Evolutionary conservation across 2,888 invertebrate genomes (phyloP).

Genomic region (Muschampia staudingeri): DNA sequence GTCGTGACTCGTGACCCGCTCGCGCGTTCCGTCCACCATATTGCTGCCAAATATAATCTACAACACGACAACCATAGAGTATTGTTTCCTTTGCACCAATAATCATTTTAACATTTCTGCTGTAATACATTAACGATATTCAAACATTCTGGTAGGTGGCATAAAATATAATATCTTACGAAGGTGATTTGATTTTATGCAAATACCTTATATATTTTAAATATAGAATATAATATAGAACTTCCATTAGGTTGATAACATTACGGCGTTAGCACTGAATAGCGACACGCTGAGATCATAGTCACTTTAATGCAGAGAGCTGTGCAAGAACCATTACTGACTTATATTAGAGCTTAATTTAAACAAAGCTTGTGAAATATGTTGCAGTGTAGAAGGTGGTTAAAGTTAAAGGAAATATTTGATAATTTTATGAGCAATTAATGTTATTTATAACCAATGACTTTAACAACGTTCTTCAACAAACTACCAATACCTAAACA

Average conservation of each 20-base stretch:
- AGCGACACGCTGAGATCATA: constrained; percentile 84
- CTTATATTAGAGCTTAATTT: constrained; percentile 36
- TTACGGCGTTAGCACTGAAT: constrained; percentile 74
- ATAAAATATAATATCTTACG: constrained; percentile 66
- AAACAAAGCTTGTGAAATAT: constrained; percentile 37
- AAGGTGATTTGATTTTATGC: constrained; percentile 75
- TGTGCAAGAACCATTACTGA: constrained; percentile 59
- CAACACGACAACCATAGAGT: constrained; percentile 80
- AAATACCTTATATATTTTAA: constrained; percentile 66
- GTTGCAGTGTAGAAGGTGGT: constrained; percentile 10
- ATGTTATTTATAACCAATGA: too few relatives aligned
- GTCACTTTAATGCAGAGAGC: constrained; percentile 75
- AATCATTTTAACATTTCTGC: constrained; percentile 75
- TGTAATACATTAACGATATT: constrained; percentile 75
- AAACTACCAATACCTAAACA: too few relatives aligned
- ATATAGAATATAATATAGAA: constrained; percentile 33
- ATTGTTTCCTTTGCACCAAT: constrained; percentile 78
- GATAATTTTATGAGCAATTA: too few relatives aligned
- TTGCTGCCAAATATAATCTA: constrained; percentile 77
- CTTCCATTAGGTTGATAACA: constrained; percentile 68
- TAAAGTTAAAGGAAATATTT: not conserved
- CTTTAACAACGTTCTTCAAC: too few relatives aligned
- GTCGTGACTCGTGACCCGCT: constrained; percentile 89
- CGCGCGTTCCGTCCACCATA: constrained; percentile 81
- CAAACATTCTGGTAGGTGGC: constrained; percentile 69